These are phyloP conservation scores for Coryphaenoides rupestris DNA, from an alignment of 2,113 vertebrate genomes.

Conservation along the genomic window DNA sequence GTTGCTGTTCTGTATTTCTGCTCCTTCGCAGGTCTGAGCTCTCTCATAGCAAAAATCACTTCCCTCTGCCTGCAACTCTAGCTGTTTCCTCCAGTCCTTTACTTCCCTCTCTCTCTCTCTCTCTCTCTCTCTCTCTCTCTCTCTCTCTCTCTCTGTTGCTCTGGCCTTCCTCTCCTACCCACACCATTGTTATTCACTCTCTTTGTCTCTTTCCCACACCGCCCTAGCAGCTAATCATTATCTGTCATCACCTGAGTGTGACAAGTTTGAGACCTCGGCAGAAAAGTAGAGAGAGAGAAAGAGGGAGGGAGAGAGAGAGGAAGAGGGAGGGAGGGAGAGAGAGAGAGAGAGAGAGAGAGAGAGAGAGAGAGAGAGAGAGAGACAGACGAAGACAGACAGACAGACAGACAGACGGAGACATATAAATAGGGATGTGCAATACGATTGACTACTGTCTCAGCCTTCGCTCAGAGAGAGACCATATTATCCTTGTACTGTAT, in stretches of 20 bases:
- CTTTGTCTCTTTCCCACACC: slow-evolving; percentile 11
- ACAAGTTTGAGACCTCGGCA: background rate
- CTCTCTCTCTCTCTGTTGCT: slow-evolving; percentile 4
- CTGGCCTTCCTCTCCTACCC: background rate
- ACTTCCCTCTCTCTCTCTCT: too few species aligned
- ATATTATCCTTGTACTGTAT: too few species aligned
- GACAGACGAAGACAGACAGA: background rate
- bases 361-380: background rate
- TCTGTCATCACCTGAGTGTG: slow-evolving; percentile 37
- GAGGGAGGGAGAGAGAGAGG: background rate
- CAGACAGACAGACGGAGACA: background rate
- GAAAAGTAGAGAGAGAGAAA: background rate
- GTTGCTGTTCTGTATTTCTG: too few species aligned
- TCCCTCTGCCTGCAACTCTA: too few species aligned
- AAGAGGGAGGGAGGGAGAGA: background rate
- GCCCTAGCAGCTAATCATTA: slow-evolving; percentile 48
- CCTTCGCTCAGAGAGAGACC: too few species aligned
- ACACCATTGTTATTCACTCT: slow-evolving; percentile 25
- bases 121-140: background rate
- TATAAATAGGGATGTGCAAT: too few species aligned
- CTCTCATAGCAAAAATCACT: too few species aligned
- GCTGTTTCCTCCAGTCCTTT: too few species aligned
- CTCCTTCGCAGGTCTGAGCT: too few species aligned
- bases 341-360: background rate
- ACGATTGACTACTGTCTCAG: too few species aligned